A percentile compares a stretch with the other conserved stretches of the same genome.
These are phyloP conservation scores for Dinoponera quadriceps DNA, from an alignment of 1,140 invertebrate species.

Conservation along the genomic window DNA sequence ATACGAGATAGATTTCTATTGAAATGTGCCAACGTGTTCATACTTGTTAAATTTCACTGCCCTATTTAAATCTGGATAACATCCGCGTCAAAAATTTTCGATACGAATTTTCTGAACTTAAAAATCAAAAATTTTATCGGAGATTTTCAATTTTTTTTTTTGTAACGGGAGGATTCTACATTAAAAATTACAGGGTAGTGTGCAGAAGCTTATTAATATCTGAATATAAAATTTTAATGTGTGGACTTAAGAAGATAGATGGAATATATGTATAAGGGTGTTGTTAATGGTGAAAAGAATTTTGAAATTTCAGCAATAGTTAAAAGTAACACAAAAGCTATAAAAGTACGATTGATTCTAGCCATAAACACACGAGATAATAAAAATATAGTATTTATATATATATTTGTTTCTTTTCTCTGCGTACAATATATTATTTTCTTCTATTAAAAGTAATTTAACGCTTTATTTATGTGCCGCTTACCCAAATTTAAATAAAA, in stretches of 20 bases:
- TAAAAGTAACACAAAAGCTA: constrained; percentile 24
- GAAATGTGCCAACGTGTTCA: constrained; percentile 80
- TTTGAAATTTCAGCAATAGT: constrained; percentile 46
- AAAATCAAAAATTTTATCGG: constrained; percentile 26
- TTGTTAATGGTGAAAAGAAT: constrained; percentile 45
- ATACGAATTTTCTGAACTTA: constrained; percentile 35
- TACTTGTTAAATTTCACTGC: constrained; percentile 72
- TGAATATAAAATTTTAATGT: constrained; percentile 64
- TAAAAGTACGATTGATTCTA: constrained; percentile 15
- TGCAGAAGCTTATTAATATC: constrained; percentile 63
- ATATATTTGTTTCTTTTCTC: constrained; percentile 60
- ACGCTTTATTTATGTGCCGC: neutral
- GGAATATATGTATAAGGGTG: constrained; percentile 42
- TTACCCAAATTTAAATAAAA: neutral
- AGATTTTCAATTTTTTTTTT: constrained; percentile 54
- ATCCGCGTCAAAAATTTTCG: constrained; percentile 10
- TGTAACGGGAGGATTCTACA: constrained; percentile 66
- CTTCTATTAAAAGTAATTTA: constrained; percentile 9
- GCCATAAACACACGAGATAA: neutral
- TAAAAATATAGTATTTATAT: constrained; percentile 50
- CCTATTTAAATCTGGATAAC: constrained; percentile 53
- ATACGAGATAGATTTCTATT: constrained; percentile 45
- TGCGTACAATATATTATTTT: neutral
- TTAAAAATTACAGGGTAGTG: constrained; percentile 78
- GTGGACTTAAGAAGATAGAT: constrained; percentile 65